These are phyloP conservation scores for Drosophila rufa DNA, from an alignment of 1,140 invertebrate species.

Conservation along the genomic window DNA sequence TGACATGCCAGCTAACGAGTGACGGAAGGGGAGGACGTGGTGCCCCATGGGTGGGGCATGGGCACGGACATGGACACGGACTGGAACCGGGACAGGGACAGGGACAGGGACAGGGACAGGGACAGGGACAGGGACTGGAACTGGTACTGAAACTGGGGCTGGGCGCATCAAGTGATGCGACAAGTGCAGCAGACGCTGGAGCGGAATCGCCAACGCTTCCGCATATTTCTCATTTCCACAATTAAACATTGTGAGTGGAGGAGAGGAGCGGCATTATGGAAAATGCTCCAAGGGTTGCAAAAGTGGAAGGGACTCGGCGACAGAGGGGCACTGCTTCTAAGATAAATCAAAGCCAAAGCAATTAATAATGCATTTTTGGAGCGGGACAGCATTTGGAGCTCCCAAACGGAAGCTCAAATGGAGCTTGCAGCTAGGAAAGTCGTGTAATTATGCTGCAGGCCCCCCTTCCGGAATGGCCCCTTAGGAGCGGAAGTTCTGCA, in stretches of 20 bases:
- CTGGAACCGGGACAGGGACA: constrained; percentile 1
- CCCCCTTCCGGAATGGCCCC: constrained; percentile 14
- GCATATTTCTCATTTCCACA: constrained; percentile 84
- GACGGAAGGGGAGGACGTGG: constrained; percentile 8
- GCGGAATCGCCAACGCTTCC: constrained; percentile 82
- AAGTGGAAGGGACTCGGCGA: not conserved
- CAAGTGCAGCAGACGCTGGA: constrained; percentile 74
- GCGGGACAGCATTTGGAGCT: constrained; percentile 43
- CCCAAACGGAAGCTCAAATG: constrained; percentile 71
- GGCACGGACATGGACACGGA: not conserved
- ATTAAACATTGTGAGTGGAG: constrained; percentile 74
- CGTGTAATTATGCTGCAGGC: constrained; percentile 65
- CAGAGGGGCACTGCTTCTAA: constrained; percentile 45
- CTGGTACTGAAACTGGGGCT: constrained; percentile 34
- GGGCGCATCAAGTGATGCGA: constrained; percentile 77
- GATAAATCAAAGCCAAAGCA: constrained; percentile 77
- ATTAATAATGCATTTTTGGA: constrained; percentile 68
- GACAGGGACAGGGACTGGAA: constrained; percentile 13
- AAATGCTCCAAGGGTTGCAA: constrained; percentile 60
- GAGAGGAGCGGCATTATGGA: constrained; percentile 63
- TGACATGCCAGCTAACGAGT: constrained; percentile 62
- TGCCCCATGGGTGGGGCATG: constrained; percentile 19
- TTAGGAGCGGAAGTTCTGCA: constrained; percentile 56
- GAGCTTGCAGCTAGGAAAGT: constrained; percentile 67
- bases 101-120: constrained; percentile 2